Evolutionary conservation across 1,140 invertebrate genomes (phyloP).

Genomic region (Rhyzopertha dominica): DNA sequence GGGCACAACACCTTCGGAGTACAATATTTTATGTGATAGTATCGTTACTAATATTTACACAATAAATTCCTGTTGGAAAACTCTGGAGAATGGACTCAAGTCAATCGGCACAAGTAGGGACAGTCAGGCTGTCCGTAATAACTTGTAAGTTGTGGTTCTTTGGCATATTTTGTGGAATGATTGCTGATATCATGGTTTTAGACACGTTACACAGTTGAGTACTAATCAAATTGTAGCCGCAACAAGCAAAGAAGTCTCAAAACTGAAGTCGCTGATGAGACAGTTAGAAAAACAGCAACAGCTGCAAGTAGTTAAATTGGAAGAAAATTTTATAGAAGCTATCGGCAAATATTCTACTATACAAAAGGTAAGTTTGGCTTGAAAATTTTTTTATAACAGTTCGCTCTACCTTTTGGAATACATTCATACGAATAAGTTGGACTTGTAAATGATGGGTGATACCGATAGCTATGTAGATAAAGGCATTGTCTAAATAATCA

Average conservation of each 20-base stretch:
- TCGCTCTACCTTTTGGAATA: no score
- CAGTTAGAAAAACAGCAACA: slow-evolving; percentile 72
- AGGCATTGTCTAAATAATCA: no score
- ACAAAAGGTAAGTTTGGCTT: slow-evolving; percentile 62
- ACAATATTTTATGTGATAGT: slow-evolving; percentile 67
- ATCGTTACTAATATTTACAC: slow-evolving; percentile 75
- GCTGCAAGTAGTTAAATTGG: slow-evolving; percentile 76
- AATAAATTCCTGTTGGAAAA: slow-evolving; percentile 64
- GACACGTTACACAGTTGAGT: slow-evolving; percentile 72
- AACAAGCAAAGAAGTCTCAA: slow-evolving; percentile 67
- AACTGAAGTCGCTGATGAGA: slow-evolving; percentile 60
- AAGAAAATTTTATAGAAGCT: slow-evolving; percentile 72
- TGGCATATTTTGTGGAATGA: neutral
- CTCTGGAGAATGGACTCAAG: slow-evolving; percentile 68
- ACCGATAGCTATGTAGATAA: no score
- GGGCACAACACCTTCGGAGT: slow-evolving; percentile 66
- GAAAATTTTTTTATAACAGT: slow-evolving; percentile 5
- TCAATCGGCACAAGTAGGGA: slow-evolving; percentile 73
- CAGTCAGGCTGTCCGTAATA: slow-evolving; percentile 58
- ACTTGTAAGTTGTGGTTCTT: slow-evolving; percentile 52
- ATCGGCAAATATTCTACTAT: slow-evolving; percentile 70
- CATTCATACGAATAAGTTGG: no score
- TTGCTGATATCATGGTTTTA: slow-evolving; percentile 43
- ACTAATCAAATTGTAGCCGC: slow-evolving; percentile 70
- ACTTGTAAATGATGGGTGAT: no score